Evolutionary conservation across 2,113 vertebrate species (phyloP).

Genomic region (Mirounga angustirostris): DNA sequence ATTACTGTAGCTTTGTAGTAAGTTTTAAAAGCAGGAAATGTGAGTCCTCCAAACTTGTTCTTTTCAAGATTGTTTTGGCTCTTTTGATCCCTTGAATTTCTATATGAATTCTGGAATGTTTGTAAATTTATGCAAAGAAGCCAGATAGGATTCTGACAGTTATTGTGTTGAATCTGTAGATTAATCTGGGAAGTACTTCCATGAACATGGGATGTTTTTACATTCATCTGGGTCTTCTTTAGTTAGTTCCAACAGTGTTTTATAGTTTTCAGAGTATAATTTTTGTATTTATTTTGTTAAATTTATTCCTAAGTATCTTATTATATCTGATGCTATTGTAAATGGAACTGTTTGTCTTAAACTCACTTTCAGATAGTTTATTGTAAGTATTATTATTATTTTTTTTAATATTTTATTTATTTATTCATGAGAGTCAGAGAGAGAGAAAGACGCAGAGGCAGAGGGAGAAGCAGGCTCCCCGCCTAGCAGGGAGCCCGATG

Average conservation of each 20-base stretch:
- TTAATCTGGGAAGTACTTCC: background rate
- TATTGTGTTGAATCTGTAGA: background rate
- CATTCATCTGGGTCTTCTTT: conserved; percentile 29
- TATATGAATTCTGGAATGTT: conserved; percentile 21
- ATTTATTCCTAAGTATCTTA: conserved; percentile 43
- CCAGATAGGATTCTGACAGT: background rate
- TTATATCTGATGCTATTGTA: conserved; percentile 37
- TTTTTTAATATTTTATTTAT: background rate
- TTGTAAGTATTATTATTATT: conserved; percentile 4
- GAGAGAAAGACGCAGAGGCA: no score
- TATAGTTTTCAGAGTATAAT: conserved; percentile 12
- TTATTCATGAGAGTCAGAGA: no score
- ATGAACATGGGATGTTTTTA: background rate
- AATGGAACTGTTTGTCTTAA: conserved; percentile 34
- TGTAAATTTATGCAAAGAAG: conserved; percentile 42
- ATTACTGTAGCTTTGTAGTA: background rate
- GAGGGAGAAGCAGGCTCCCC: no score
- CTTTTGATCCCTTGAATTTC: background rate
- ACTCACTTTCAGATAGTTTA: conserved; percentile 36
- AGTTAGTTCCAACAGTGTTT: conserved; percentile 37
- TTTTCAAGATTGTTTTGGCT: conserved; percentile 24
- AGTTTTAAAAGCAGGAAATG: conserved; percentile 43
- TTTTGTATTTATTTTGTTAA: conserved; percentile 30
- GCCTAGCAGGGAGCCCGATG: no score
- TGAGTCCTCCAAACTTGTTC: background rate